Evolutionary conservation across 1,140 invertebrate genomes (phyloP), one percentile per base, ranked within the genome.

Genomic region (Formica selysi): DNA sequence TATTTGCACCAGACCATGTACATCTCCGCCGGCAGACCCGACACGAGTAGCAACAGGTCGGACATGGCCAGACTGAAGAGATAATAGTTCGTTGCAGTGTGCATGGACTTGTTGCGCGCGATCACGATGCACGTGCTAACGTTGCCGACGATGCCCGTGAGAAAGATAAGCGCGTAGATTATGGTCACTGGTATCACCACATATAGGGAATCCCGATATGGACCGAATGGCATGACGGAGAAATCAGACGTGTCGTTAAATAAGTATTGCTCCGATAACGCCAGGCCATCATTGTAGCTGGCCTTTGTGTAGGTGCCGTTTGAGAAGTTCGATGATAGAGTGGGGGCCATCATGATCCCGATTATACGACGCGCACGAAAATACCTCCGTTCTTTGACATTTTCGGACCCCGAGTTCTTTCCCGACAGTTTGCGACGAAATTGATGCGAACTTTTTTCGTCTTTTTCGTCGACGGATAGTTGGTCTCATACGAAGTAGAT

Each of bases 61-160:
- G 98, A 99, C 48, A 99, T 96, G 3, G 99, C 99, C 89, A 99
- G 95, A 92, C 97, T 98, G 94, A 99, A 99, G 62, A 99, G 95
- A 93, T 99, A 99, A 91, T 98, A 99, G 93, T 99, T 99, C 13
- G 98, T 98, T 0, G 98, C 97, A 0, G 98, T 98, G 92, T 98
- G 98, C 97, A 99, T 98, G n/a, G 97, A 97, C 92, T 98, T 98
- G 94, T 99, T 99, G 88, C 97, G 96, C 32, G 97, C 96, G 73
- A 99, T 99, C 11, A 99, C 98, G 62, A 99, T 96, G 93, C 98
- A 99, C 7, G 98, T 99, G 93, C 97, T 97, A 8, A 99, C 95
- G 93, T 99, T 99, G 1, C 99, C 99, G 16, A 99, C 94, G 0
- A 98, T 95, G 2, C 99, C 98, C 1, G 97, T 97, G 1, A 99